A percentile compares a stretch with the other conserved stretches of the same genome.
These are phyloP conservation scores for Spea hammondii DNA, from an alignment of 2,797 vertebrate species.

Conservation along the genomic window DNA sequence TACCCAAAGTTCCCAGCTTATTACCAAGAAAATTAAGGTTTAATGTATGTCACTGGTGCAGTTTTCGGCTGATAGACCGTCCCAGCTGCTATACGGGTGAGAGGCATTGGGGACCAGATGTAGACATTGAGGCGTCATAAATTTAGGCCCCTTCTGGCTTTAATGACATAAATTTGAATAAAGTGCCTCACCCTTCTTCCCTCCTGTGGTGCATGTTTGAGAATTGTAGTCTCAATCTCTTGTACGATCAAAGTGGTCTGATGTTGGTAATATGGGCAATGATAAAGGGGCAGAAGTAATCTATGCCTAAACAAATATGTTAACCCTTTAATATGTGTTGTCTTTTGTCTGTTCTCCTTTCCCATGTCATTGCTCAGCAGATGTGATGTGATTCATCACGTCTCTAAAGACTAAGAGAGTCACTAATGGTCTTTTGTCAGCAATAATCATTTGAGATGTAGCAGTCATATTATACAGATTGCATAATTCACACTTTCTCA, in stretches of 20 bases:
- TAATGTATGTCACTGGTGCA: slow-evolving; percentile 43
- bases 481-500: neutral
- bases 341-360: slow-evolving; percentile 11
- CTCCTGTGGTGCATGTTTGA: neutral
- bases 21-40: slow-evolving; percentile 30
- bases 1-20: neutral
- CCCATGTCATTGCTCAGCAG: slow-evolving; percentile 13
- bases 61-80: slow-evolving; percentile 38
- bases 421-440: neutral
- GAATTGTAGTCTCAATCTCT: neutral
- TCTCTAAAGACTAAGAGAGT: neutral
- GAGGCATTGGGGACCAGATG: slow-evolving; percentile 32
- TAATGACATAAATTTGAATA: slow-evolving; percentile 45
- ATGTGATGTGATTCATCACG: slow-evolving; percentile 35
- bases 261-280: slow-evolving; percentile 24
- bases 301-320: slow-evolving; percentile 4
- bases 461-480: neutral
- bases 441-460: neutral
- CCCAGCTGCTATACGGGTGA: slow-evolving; percentile 45
- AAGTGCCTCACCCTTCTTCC: slow-evolving; percentile 20
- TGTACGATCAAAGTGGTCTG: slow-evolving; percentile 3
- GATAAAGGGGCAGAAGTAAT: slow-evolving; percentile 27
- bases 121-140: slow-evolving; percentile 49
- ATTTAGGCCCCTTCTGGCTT: slow-evolving; percentile 40
- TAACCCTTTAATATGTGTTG: slow-evolving; percentile 2